Conservation (phyloP, 2,113 vertebrate genomes). For the Passerina amoena region DNA sequence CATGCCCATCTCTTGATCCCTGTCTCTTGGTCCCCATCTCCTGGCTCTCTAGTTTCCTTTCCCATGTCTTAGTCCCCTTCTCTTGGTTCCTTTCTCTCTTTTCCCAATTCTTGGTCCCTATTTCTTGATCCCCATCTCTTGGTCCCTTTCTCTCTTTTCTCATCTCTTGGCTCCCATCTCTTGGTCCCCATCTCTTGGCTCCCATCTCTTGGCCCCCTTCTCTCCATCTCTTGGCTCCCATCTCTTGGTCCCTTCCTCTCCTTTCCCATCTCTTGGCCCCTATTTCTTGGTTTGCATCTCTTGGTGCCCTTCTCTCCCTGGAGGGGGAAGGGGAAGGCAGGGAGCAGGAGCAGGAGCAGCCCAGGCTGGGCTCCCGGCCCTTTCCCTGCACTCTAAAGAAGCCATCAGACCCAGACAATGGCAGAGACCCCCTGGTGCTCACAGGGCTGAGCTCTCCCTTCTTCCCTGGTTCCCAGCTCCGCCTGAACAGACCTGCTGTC, state of each 20-base stretch:
- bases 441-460: not conserved
- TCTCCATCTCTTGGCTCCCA: no score
- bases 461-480: not conserved
- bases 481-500: not conserved
- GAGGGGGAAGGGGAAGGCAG: rapidly evolving
- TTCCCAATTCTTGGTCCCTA: no score
- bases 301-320: not conserved
- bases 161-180: no score
- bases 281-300: no score
- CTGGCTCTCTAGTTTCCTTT: no score
- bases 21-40: not conserved
- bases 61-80: not conserved
- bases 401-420: rapidly evolving
- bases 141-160: no score
- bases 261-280: no score
- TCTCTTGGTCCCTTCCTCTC: no score
- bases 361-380: not conserved
- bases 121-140: not conserved
- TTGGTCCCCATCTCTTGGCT: no score
- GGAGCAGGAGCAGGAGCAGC: not conserved
- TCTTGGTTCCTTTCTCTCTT: no score
- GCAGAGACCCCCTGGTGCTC: rapidly evolving
- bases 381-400: not conserved
- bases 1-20: no score
- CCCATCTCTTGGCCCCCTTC: no score